These are phyloP conservation scores for Microcaecilia unicolor DNA, from an alignment of 2,797 vertebrate species.

Conservation along the genomic window DNA sequence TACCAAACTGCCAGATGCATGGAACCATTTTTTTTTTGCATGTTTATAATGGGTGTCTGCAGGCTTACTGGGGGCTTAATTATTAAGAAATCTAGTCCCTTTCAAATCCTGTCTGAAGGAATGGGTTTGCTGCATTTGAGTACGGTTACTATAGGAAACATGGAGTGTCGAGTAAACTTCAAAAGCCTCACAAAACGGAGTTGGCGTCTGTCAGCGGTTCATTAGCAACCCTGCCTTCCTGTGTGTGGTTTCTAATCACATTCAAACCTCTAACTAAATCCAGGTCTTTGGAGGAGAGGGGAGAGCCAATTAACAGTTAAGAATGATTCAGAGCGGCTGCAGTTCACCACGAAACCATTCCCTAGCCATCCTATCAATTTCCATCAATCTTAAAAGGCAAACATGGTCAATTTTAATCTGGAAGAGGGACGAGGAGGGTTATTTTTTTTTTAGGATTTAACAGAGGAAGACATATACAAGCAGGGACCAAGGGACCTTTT, in stretches of 20 bases:
- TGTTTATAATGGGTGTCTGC: too few species aligned
- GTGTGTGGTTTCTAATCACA: constrained; percentile 60
- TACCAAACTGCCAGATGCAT: too few species aligned
- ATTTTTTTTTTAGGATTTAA: too few species aligned
- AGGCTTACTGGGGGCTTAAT: constrained; percentile 32
- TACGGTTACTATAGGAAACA: constrained; percentile 43
- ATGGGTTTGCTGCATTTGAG: constrained; percentile 52
- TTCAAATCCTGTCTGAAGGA: constrained; percentile 43
- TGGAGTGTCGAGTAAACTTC: constrained; percentile 49
- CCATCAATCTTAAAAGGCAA: too few species aligned
- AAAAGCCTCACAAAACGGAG: constrained; percentile 47
- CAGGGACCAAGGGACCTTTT: too few species aligned
- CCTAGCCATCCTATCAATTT: too few species aligned
- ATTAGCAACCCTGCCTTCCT: constrained; percentile 54
- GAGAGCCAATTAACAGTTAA: constrained; percentile 48
- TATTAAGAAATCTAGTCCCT: constrained; percentile 44
- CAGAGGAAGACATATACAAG: too few species aligned
- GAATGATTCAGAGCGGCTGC: too few species aligned
- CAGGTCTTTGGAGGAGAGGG: constrained; percentile 44
- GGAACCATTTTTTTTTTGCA: too few species aligned
- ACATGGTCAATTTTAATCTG: too few species aligned
- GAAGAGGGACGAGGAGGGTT: too few species aligned
- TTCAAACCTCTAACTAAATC: constrained; percentile 47
- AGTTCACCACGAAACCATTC: too few species aligned
- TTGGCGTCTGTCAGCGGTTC: constrained; percentile 49